Percentiles rank a stretch among this genome's conserved stretches.
phyloP scores from a whole-genome alignment of 92 coral and sea anemone genomes.

The Actinostola sp. region DNA sequence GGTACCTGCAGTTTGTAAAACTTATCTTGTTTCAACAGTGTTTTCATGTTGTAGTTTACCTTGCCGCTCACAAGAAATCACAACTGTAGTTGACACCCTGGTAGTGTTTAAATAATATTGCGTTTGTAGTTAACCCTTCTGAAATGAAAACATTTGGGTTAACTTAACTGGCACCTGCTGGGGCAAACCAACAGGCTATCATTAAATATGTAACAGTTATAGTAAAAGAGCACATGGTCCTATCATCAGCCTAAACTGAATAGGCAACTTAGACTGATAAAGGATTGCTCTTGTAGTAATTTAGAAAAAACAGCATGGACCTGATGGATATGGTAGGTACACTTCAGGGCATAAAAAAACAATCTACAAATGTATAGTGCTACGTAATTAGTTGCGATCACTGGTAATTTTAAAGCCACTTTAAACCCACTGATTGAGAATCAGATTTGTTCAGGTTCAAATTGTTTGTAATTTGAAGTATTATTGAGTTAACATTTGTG shows the following conservation, averaged over 20 bases:
- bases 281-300: not conserved
- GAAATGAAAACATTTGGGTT: slow-evolving; percentile 7
- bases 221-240: slow-evolving; percentile 61
- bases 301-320: not conserved
- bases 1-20: too few relatives aligned
- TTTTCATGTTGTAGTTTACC: not conserved
- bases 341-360: not conserved
- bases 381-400: not conserved
- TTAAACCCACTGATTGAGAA: not conserved
- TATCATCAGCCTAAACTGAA: not conserved
- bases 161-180: slow-evolving; percentile 35
- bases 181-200: slow-evolving; percentile 22
- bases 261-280: not conserved
- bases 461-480: not conserved
- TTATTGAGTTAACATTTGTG: not conserved
- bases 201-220: slow-evolving; percentile 50
- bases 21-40: too few relatives aligned
- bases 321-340: not conserved
- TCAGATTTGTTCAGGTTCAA: not conserved
- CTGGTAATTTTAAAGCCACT: not conserved
- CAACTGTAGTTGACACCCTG: too few relatives aligned
- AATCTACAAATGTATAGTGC: not conserved
- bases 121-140: not conserved
- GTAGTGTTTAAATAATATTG: not conserved
- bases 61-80: too few relatives aligned